phyloP scores from a whole-genome alignment of 2,888 invertebrate genomes.

The Oxycera nigricornis region DNA sequence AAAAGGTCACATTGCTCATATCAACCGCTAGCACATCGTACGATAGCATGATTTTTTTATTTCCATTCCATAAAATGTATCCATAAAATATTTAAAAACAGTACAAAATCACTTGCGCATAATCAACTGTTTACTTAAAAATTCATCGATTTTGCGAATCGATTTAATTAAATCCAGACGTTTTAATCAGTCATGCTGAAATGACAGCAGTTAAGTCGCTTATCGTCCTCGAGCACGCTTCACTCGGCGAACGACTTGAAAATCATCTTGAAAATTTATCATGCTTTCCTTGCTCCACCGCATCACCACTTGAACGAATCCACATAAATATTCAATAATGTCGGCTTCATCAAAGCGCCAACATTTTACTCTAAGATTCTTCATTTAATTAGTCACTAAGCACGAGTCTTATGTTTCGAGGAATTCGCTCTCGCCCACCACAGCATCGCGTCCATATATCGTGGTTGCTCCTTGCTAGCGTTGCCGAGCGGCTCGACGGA shows the following conservation, averaged over 20 bases:
- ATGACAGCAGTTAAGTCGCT: no score
- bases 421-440: not conserved
- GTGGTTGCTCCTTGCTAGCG: not conserved
- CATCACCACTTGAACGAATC: constrained; percentile 11
- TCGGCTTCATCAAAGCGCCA: not conserved
- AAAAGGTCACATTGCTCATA: no score
- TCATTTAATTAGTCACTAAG: constrained; percentile 37
- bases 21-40: no score
- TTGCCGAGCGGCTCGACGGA: not conserved
- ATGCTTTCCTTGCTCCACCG: not conserved
- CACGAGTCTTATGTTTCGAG: not conserved
- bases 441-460: not conserved
- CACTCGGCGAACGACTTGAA: not conserved
- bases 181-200: no score
- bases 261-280: constrained; percentile 19
- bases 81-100: no score
- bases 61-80: no score
- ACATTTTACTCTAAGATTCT: constrained; percentile 22
- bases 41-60: no score
- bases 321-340: constrained; percentile 33
- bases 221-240: no score
- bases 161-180: no score
- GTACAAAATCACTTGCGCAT: no score
- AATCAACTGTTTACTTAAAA: no score
- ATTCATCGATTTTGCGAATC: no score